Percentiles rank a stretch among this genome's conserved stretches.
Evolutionary conservation across 2,797 vertebrate species (phyloP).

Genomic region (Cygnus olor): DNA sequence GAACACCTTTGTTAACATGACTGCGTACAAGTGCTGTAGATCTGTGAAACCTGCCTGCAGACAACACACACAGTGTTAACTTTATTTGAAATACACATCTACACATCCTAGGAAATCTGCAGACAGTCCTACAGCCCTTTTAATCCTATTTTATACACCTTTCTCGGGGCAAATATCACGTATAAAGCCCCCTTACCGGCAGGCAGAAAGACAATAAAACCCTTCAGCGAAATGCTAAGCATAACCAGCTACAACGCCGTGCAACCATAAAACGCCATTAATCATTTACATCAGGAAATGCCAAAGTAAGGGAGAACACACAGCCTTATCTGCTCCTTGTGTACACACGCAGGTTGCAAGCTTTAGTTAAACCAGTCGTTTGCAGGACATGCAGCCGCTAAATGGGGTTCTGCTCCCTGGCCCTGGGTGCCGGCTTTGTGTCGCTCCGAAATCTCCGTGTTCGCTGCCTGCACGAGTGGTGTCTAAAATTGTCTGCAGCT

Average conservation of each 20-base stretch:
- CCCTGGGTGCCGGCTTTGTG: neutral
- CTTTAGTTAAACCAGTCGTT: neutral
- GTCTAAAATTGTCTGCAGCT: neutral
- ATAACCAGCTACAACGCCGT: neutral
- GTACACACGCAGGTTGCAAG: neutral
- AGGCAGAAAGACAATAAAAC: neutral
- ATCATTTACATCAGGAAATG: conserved; percentile 18
- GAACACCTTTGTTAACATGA: neutral
- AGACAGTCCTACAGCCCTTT: neutral
- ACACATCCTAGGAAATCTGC: neutral
- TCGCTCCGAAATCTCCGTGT: neutral
- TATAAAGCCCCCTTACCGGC: neutral
- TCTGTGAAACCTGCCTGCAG: neutral
- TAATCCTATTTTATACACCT: neutral
- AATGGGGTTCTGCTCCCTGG: neutral
- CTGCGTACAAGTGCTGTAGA: neutral
- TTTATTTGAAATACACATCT: neutral
- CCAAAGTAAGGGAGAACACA: neutral
- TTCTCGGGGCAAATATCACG: neutral
- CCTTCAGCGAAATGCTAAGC: neutral
- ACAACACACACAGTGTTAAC: accelerated
- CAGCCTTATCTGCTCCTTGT: neutral
- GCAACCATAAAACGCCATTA: neutral
- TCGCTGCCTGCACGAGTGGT: accelerated
- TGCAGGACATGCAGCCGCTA: neutral